phyloP scores from a whole-genome alignment of 2,888 invertebrate species.

The Dendrolimus pini region DNA sequence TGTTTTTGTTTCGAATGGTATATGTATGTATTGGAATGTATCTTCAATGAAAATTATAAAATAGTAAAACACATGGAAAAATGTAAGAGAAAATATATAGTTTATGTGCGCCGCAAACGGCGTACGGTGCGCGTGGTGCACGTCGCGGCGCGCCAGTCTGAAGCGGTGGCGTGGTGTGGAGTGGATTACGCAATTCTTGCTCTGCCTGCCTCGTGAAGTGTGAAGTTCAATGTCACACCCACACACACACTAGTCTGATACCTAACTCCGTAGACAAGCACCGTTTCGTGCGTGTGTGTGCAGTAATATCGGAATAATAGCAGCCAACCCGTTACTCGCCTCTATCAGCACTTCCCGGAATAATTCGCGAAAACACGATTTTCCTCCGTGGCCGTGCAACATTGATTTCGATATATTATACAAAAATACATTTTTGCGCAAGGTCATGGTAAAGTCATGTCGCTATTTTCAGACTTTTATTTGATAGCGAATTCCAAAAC shows the following conservation, averaged over 20 bases:
- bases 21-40: too few relatives aligned
- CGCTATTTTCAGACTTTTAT: slow-evolving; percentile 34
- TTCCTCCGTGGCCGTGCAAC: slow-evolving; percentile 43
- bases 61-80: too few relatives aligned
- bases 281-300: slow-evolving; percentile 32
- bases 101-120: too few relatives aligned
- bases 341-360: slow-evolving; percentile 68
- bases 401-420: slow-evolving; percentile 31
- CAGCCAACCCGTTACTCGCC: slow-evolving; percentile 68
- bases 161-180: slow-evolving; percentile 13
- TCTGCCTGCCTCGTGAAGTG: slow-evolving; percentile 64
- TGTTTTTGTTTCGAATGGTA: too few relatives aligned
- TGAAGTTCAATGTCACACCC: slow-evolving; percentile 75
- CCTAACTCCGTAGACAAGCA: slow-evolving; percentile 22
- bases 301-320: slow-evolving; percentile 58
- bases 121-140: slow-evolving; percentile 4
- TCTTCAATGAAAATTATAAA: too few relatives aligned
- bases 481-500: slow-evolving; percentile 16
- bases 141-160: slow-evolving; percentile 9
- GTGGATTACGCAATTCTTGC: slow-evolving; percentile 65
- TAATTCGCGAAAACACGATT: slow-evolving; percentile 61
- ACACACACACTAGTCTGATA: slow-evolving; percentile 34
- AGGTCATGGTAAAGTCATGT: slow-evolving; percentile 60
- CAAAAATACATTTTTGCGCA: slow-evolving; percentile 44
- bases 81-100: too few relatives aligned